Base-by-base conservation (phyloP, 2,113 vertebrate species). In the Athene noctua region DNA sequence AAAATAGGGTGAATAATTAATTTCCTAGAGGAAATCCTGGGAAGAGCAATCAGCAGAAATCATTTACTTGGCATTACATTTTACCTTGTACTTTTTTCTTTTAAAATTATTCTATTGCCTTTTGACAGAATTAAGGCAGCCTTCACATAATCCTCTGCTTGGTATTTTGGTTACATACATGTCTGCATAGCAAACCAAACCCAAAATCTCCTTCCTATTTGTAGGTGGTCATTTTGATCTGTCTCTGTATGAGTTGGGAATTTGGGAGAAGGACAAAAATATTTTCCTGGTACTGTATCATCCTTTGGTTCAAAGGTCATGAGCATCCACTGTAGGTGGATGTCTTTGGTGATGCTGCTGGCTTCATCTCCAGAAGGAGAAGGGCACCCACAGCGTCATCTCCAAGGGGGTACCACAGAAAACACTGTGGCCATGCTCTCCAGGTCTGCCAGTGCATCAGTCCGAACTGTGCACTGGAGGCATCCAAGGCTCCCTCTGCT, bases 401-500 rank as follows among this genome's bases (percentile, higher is more conserved):
- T 80, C n/a, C 20, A 23, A 42, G 42, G 34, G 3, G 6, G 6
- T 23, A 9, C 34, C 17, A 22, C 14, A 27, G 27, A 21, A 68
- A 79, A 4, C 15, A 26, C 15, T 44, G 8, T 29, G 15, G 6
- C 34, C 2, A 0, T 51, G n/a, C 32, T 63, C 42, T 42, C 36
- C 51, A 54, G 0, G 42, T 55, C 66, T 75, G 38, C 9, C 1
- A 1, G 32, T 4, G 1, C 23, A 2, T 22, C 0, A 0, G 1
- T 67, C 78, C 14, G 15, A 19, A 8, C 8, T 0, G 0, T 51
- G 22, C 1, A 0, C 3, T 90, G 66, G 34, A 77, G 58, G 18
- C 20, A 36, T 9, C 25, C 2, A 4, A 40, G 47, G n/a, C 22
- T 90, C 8, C 36, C 4, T 3, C 25, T 62, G 25, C 18, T 86